phyloP scores from a whole-genome alignment of 2,888 invertebrate species.

The Andricus curvator region DNA sequence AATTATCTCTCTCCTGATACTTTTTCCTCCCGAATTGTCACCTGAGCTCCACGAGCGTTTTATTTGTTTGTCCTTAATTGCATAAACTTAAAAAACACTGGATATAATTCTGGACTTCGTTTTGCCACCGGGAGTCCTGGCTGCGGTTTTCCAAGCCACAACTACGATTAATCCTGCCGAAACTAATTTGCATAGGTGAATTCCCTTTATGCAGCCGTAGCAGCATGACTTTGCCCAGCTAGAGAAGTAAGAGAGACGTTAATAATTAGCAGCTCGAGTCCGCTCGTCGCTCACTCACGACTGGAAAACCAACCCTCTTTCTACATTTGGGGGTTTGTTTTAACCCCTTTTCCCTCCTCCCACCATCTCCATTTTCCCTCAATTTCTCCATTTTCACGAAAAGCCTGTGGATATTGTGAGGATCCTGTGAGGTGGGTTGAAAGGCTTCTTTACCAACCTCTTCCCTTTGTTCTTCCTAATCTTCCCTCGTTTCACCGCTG shows the following conservation, averaged over 20 bases:
- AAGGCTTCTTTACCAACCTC: constrained; percentile 34
- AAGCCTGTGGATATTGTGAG: constrained; percentile 38
- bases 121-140: constrained; percentile 54
- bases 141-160: constrained; percentile 55
- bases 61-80: constrained; percentile 34
- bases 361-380: not conserved
- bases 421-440: constrained; percentile 45
- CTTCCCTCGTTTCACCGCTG: constrained; percentile 22
- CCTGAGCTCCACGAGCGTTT: not conserved
- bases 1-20: constrained; percentile 17
- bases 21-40: constrained; percentile 26
- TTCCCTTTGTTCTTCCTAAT: constrained; percentile 29
- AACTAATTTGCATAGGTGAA: constrained; percentile 71
- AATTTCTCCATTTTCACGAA: not conserved
- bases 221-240: constrained; percentile 57
- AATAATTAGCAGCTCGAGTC: constrained; percentile 56
- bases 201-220: constrained; percentile 62
- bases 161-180: constrained; percentile 70
- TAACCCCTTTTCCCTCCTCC: constrained; percentile 11
- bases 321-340: constrained; percentile 44
- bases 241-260: constrained; percentile 54
- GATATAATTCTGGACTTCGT: constrained; percentile 42
- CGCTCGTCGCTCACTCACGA: constrained; percentile 42
- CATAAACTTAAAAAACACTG: constrained; percentile 22
- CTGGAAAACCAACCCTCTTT: constrained; percentile 36